Conservation (phyloP, 2,797 vertebrate genomes). For the Distichodus sexfasciatus region DNA sequence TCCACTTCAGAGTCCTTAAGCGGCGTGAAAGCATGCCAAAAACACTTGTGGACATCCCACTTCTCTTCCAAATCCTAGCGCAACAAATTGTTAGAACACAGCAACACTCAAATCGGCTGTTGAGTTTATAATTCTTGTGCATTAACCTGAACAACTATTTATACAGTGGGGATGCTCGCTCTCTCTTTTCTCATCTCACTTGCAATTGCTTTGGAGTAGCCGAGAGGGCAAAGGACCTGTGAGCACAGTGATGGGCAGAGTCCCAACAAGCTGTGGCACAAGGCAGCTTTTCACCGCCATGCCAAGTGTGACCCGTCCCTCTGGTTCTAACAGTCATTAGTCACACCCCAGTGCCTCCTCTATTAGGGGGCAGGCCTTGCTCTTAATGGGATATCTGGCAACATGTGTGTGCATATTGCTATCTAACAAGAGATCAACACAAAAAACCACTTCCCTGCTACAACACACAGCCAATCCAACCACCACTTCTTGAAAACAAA, state of each 20-base stretch:
- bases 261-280: slow-evolving; percentile 45
- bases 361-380: neutral
- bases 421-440: neutral
- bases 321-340: slow-evolving; percentile 43
- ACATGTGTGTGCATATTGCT: neutral
- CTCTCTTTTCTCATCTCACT: too few species aligned
- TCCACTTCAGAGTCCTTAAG: neutral
- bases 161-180: neutral
- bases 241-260: slow-evolving; percentile 48
- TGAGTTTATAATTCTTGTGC: slow-evolving; percentile 6
- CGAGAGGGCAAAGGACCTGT: slow-evolving; percentile 28
- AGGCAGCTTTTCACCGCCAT: slow-evolving; percentile 51
- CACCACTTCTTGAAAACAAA: too few species aligned
- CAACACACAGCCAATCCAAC: neutral
- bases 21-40: neutral
- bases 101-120: neutral
- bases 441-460: neutral
- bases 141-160: slow-evolving; percentile 2
- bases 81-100: neutral
- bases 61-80: neutral
- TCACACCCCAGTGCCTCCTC: slow-evolving; percentile 6
- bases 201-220: slow-evolving; percentile 32
- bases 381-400: neutral
- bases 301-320: slow-evolving; percentile 41
- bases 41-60: neutral